Conservation (phyloP, 2,113 vertebrate genomes). For the Hydrochoerus hydrochaeris region DNA sequence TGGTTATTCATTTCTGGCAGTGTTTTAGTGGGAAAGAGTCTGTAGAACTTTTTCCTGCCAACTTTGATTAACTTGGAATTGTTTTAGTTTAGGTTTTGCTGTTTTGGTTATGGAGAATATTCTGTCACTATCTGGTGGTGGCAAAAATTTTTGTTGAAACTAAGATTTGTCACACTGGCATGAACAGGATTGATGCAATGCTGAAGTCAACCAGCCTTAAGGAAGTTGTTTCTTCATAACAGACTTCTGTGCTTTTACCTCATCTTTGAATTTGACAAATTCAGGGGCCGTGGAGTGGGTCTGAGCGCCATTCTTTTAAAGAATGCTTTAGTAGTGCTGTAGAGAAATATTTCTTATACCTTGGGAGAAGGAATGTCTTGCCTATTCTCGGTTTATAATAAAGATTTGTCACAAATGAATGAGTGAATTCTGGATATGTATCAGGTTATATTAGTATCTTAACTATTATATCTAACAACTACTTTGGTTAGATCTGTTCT, state of each 20-base stretch:
- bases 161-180: neutral
- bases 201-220: neutral
- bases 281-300: neutral
- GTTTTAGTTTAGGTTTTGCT: conserved; percentile 20
- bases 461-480: neutral
- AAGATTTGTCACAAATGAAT: conserved; percentile 1
- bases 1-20: neutral
- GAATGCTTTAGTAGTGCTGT: neutral
- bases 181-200: neutral
- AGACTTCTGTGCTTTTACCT: conserved; percentile 29
- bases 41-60: neutral
- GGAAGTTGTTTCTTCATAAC: neutral
- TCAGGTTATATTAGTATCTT: neutral
- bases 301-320: neutral
- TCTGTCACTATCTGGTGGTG: neutral
- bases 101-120: neutral
- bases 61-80: neutral
- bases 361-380: neutral
- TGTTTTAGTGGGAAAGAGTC: neutral
- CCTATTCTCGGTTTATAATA: neutral
- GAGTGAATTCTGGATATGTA: neutral
- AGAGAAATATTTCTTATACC: neutral
- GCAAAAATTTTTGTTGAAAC: neutral
- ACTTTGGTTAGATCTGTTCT: conserved; percentile 19
- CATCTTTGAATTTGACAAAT: conserved; percentile 26